These are phyloP conservation scores for Berghia stephanieae DNA, from an alignment of 1,140 invertebrate genomes.

Conservation along the genomic window DNA sequence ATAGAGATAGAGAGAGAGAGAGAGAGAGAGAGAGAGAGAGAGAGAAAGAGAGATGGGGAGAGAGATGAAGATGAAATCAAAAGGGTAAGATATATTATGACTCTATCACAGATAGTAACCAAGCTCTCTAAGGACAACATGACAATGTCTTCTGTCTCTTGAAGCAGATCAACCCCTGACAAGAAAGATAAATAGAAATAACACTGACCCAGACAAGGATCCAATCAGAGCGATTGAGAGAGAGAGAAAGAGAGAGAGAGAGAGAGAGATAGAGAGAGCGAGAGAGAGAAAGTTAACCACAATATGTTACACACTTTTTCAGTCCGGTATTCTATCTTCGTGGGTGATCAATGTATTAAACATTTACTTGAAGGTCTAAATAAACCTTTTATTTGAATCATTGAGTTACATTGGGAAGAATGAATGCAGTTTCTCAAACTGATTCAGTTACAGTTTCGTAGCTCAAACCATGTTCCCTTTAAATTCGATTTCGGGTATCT, in stretches of 20 bases:
- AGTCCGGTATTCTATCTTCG: too few species aligned
- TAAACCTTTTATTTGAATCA: neutral
- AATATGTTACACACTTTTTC: neutral
- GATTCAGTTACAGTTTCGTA: neutral
- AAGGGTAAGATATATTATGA: neutral
- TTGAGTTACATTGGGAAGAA: neutral
- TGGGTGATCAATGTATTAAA: too few species aligned
- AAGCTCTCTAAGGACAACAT: too few species aligned
- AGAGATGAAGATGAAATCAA: neutral
- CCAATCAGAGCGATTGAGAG: neutral
- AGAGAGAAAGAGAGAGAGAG: conserved; percentile 9
- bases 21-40: conserved; percentile 10
- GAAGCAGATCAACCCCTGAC: too few species aligned
- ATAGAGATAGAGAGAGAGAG: too few species aligned
- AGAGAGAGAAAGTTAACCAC: neutral
- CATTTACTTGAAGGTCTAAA: neutral
- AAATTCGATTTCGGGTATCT: too few species aligned
- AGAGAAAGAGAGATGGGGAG: conserved; percentile 6
- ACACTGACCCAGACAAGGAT: too few species aligned
- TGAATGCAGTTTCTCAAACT: neutral
- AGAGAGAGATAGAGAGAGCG: neutral
- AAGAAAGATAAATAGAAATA: too few species aligned
- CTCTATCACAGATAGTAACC: neutral
- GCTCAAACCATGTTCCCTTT: too few species aligned
- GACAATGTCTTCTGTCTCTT: too few species aligned